A percentile compares a stretch with the other conserved stretches of the same genome.
Conservation (phyloP, 92 coral and sea anemone species). For the Chrysogorgia sp. region DNA sequence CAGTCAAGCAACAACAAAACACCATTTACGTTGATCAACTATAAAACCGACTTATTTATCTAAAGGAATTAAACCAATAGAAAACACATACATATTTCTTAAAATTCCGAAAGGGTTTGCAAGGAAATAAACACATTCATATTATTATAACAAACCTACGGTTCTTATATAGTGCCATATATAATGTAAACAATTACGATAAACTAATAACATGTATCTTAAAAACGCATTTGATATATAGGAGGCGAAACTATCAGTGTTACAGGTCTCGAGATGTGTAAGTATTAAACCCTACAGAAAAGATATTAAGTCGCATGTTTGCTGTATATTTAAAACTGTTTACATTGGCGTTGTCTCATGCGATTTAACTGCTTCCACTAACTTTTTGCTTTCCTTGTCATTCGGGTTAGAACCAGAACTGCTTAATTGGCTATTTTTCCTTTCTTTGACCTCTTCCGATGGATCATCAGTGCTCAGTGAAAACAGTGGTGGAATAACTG, state of each 20-base stretch:
- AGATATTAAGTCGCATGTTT: not conserved
- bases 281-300: not conserved
- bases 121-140: too few species aligned
- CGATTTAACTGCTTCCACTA: slow-evolving; percentile 35
- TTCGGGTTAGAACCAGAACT: slow-evolving; percentile 8
- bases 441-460: not conserved
- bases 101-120: too few species aligned
- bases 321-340: not conserved
- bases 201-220: too few species aligned
- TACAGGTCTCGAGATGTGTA: too few species aligned
- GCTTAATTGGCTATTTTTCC: not conserved
- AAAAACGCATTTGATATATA: too few species aligned
- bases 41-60: not conserved
- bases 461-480: slow-evolving; percentile 36
- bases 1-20: slow-evolving; percentile 12
- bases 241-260: too few species aligned
- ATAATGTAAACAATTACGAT: too few species aligned
- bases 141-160: too few species aligned
- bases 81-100: too few species aligned
- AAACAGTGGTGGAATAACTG: slow-evolving; percentile 24
- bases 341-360: slow-evolving; percentile 36
- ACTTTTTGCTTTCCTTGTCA: slow-evolving; percentile 34
- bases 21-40: not conserved
- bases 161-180: too few species aligned
- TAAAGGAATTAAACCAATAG: too few species aligned